Base-by-base conservation (phyloP, 2,113 vertebrate species). In the Bubo scandiacus region DNA sequence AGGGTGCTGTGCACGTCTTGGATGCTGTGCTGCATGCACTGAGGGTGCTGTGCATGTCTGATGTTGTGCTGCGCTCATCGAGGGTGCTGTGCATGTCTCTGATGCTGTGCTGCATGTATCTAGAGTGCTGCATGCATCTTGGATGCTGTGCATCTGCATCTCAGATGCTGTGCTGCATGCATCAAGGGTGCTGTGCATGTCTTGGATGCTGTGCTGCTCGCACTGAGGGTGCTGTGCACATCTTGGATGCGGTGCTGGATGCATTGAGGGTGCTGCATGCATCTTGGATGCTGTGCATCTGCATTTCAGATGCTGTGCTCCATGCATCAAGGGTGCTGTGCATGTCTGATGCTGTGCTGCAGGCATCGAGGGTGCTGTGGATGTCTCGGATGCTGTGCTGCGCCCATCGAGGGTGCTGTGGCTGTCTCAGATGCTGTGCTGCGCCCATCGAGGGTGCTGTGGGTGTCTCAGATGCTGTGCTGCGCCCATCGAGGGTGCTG, bases 401-500 rank as follows among this genome's bases (percentile, higher is more conserved):
- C 3, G 3, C 3, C 1, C 12, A 4, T 19, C 6, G 2, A 5
- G 23, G 38, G 9, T 49, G n/a, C 25, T 70, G 30, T 2, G 25
- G 4, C 1, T 5, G 3, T 23, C 12, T 9, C 27, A 30, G 68
- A 25, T 32, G 42, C 30, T 25, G 22, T 9, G 43, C 34, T 61
- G 42, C 16, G 43, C 5, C 5, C 29, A 16, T 2, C 2, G 1
- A 36, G 27, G 12, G 29, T 61, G 52, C 42, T 51, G n/a, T 4
- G 29, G 6, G 0, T 3, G 12, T 47, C 45, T 47, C 19, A 20
- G 19, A 20, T 47, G 45, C 45, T 20, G 45, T 18, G 45, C 45
- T 47, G 45, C 17, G 19, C 42, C 55, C 13, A 6, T 12, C 6
- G 1, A 30, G 42, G 55, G 34, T 36, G 54, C 42, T 81, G 38